Evolutionary conservation across 2,888 invertebrate genomes (phyloP).

Genomic region (Electrophaes corylata): DNA sequence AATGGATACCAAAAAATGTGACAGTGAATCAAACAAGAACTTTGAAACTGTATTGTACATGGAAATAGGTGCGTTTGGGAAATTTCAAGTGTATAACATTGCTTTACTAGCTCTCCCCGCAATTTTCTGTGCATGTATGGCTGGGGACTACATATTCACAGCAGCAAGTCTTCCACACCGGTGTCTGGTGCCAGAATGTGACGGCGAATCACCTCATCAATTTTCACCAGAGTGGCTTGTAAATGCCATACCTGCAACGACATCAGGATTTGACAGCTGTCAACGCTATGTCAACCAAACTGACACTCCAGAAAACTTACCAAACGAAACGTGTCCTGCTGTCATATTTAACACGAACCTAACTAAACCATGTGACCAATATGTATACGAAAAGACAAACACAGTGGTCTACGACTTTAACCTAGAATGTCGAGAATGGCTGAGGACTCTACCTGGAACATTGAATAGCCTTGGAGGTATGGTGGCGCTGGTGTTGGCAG

Average conservation of each 20-base stretch:
- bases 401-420: constrained; percentile 72
- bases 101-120: constrained; percentile 61
- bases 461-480: constrained; percentile 89
- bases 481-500: constrained; percentile 87
- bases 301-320: constrained; percentile 38
- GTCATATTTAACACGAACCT: constrained; percentile 60
- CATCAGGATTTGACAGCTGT: constrained; percentile 68
- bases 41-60: constrained; percentile 66
- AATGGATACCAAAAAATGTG: constrained; percentile 47
- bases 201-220: constrained; percentile 55
- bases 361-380: constrained; percentile 62
- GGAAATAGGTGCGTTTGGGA: constrained; percentile 70
- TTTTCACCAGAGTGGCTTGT: constrained; percentile 66
- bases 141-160: constrained; percentile 73
- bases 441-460: constrained; percentile 89
- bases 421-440: constrained; percentile 86
- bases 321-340: constrained; percentile 55
- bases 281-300: constrained; percentile 56
- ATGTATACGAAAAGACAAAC: constrained; percentile 67
- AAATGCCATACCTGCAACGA: constrained; percentile 61
- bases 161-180: constrained; percentile 67
- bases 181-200: constrained; percentile 67
- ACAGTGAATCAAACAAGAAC: constrained; percentile 50
- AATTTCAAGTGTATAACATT: constrained; percentile 66
- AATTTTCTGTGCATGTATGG: constrained; percentile 67